A percentile compares a stretch with the other conserved stretches of the same genome.
Evolutionary conservation across 2,797 vertebrate genomes (phyloP).

Genomic region (Darevskia nairensis): DNA sequence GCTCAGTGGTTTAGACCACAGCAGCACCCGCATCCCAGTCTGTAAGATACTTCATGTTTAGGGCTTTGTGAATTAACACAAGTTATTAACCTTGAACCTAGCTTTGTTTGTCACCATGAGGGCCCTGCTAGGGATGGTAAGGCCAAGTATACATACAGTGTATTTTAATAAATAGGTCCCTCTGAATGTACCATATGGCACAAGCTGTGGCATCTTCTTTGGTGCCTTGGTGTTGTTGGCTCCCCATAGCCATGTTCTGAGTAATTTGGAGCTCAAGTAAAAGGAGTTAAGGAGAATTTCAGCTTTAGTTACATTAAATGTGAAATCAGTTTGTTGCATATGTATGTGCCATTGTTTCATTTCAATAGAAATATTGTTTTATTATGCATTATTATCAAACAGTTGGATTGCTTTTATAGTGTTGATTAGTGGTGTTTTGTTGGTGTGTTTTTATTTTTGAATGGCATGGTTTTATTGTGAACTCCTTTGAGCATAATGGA

Average conservation of each 20-base stretch:
- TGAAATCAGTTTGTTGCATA: slow-evolving; percentile 2
- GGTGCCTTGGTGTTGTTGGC: too few species aligned
- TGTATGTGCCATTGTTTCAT: background rate
- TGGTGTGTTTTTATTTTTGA: background rate
- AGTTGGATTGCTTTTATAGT: background rate
- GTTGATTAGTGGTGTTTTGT: background rate
- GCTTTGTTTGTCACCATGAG: background rate
- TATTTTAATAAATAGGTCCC: background rate
- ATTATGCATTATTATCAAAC: background rate
- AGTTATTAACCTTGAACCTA: too few species aligned
- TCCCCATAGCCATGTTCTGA: background rate
- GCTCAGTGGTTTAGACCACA: too few species aligned
- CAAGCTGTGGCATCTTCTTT: background rate
- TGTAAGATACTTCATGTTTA: too few species aligned
- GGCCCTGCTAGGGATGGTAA: background rate
- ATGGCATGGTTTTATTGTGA: background rate
- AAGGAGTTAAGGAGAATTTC: background rate
- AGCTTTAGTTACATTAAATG: slow-evolving; percentile 5
- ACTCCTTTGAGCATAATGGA: background rate
- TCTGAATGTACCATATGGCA: background rate
- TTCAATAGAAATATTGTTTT: background rate
- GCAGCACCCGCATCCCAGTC: too few species aligned
- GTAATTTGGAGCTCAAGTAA: background rate
- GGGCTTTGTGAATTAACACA: too few species aligned
- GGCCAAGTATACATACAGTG: background rate